Conservation (phyloP, 2,888 invertebrate genomes). For the Ectemnius cavifrons region DNA sequence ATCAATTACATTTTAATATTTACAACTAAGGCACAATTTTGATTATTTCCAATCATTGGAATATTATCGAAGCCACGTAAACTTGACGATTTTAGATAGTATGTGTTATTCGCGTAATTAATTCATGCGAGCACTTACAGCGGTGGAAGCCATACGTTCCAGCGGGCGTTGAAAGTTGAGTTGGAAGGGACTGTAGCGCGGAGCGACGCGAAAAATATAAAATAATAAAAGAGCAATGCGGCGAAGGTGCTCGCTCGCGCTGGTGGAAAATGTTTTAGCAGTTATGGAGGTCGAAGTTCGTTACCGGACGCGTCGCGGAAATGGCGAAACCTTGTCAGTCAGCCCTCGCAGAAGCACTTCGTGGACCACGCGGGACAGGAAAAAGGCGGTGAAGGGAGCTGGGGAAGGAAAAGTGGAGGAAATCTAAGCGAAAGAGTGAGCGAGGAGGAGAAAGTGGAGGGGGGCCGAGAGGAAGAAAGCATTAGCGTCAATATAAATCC, state of each 20-base stretch:
- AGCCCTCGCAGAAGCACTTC: constrained; percentile 54
- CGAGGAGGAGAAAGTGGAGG: background rate
- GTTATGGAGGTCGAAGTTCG: constrained; percentile 63
- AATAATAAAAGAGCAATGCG: constrained; percentile 44
- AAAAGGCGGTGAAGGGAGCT: constrained; percentile 7
- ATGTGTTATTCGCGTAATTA: too few relatives aligned
- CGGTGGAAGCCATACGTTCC: too few relatives aligned
- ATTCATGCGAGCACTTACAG: too few relatives aligned
- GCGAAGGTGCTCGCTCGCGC: constrained; percentile 32
- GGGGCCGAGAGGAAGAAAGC: constrained; percentile 20
- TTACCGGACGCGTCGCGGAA: constrained; percentile 64
- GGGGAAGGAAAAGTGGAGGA: background rate
- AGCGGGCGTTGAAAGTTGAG: too few relatives aligned
- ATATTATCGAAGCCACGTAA: too few relatives aligned
- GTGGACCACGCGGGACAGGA: constrained; percentile 26
- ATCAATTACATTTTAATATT: too few relatives aligned
- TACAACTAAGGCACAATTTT: too few relatives aligned
- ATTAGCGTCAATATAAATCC: constrained; percentile 55
- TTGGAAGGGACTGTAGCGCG: background rate
- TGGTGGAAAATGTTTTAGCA: constrained; percentile 57
- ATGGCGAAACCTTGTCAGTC: constrained; percentile 66
- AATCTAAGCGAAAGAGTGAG: background rate
- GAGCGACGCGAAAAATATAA: constrained; percentile 44
- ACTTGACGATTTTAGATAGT: too few relatives aligned
- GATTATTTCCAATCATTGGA: too few relatives aligned